Evolutionary conservation across 2,888 invertebrate genomes (phyloP), one percentile per base, ranked within the genome.

Genomic region (Spatulosminthurus flaviceps): DNA sequence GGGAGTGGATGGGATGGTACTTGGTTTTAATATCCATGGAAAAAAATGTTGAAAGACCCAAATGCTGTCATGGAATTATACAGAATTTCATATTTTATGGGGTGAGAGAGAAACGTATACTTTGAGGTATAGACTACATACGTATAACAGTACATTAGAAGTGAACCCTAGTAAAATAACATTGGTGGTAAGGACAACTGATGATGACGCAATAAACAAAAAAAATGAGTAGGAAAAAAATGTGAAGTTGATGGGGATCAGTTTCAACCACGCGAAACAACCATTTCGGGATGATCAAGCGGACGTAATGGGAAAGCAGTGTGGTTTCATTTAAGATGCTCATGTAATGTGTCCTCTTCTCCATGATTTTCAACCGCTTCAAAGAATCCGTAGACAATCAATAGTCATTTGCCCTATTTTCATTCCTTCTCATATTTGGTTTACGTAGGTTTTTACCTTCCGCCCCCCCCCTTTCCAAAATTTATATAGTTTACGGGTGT

Each of bases 271-370:
- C 51, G 51, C 51, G 51, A 51, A 51, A 51, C 51, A 51, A 11
- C n/a, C 16, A n/a, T 51, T 51, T 51, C n/a, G 5, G n/a, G 51
- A 51, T 51, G 51, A 51, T 51, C 51, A 51, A 51, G 51, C n/a
- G n/a, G 16, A 51, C 5, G n/a, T 51, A 51, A 51, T 51, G 51
- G 51, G n/a, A 51, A 51, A 51, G n/a, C n/a, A n/a, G n/a, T 19
- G 51, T 19, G n/a, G 19, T 51, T 51, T 51, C 51, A 51, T 51
- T 51, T 51, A 19, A 51, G n/a, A 51, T 19, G 51, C 34, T 34
- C 34, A 34, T 34, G 34, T 34, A 4, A 11, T 16, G 51, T 51
- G 5, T 41, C 41, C 9, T 51, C 16, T 51, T 51, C 16, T 51
- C 51, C 5, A n/a, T 19, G 51, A 2, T 51, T 51, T 51, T 51